These are phyloP conservation scores for Myopa tessellatipennis DNA, from an alignment of 2,888 invertebrate species.

Conservation along the genomic window DNA sequence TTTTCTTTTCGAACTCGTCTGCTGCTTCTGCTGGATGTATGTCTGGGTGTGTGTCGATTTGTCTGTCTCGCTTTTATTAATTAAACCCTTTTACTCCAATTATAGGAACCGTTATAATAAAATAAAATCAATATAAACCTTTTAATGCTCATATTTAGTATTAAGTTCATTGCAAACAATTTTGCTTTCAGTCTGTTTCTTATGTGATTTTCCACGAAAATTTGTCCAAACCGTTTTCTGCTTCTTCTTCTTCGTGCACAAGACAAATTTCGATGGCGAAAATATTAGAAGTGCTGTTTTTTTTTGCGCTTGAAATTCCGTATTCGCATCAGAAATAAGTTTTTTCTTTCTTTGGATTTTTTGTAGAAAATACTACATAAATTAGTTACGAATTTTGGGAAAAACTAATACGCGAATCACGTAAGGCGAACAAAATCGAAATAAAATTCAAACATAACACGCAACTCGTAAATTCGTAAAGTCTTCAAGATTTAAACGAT, in stretches of 20 bases:
- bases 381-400: no score
- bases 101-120: conserved; percentile 69
- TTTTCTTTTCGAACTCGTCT: conserved; percentile 8
- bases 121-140: conserved; percentile 68
- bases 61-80: conserved; percentile 31
- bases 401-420: no score
- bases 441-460: no score
- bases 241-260: no score
- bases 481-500: no score
- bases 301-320: no score
- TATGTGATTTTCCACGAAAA: conserved; percentile 54
- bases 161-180: conserved; percentile 57
- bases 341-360: no score
- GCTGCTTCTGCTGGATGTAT: not conserved
- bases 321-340: conserved; percentile 17
- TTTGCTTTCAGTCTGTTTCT: conserved; percentile 13
- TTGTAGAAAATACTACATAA: no score
- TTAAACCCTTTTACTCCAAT: conserved; percentile 68
- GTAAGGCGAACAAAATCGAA: no score
- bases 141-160: conserved; percentile 65
- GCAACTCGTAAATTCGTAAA: no score
- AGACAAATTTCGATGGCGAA: not conserved
- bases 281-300: no score
- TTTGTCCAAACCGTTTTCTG: conserved; percentile 50
- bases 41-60: not conserved